Conservation (phyloP, 1,140 invertebrate genomes). For the Lucilia cuprina region DNA sequence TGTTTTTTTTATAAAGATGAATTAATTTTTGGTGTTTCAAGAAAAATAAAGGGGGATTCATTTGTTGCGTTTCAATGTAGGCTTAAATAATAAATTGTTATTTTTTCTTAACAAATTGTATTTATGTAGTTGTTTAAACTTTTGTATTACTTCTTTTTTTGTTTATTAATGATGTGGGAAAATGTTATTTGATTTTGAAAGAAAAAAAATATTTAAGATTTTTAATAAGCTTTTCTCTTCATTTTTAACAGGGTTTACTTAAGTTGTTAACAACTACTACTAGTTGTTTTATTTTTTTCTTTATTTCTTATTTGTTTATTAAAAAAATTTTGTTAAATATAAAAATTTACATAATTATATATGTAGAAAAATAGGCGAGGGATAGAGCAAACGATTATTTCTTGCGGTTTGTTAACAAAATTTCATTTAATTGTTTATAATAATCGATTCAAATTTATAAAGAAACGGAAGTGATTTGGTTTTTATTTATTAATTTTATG, state of each 20-base stretch:
- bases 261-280: too few relatives aligned
- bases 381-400: too few relatives aligned
- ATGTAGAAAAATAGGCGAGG: background rate
- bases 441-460: background rate
- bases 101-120: background rate
- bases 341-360: background rate
- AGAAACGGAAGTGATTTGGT: constrained; percentile 14
- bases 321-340: background rate
- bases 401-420: too few relatives aligned
- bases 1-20: background rate
- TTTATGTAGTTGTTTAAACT: background rate
- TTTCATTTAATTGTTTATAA: too few relatives aligned
- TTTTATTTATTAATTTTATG: background rate
- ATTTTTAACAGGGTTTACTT: background rate
- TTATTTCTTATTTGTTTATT: background rate
- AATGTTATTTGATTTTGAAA: background rate
- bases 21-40: background rate
- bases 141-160: background rate
- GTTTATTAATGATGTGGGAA: constrained; percentile 17
- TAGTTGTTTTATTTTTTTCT: background rate
- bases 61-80: background rate
- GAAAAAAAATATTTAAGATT: too few relatives aligned
- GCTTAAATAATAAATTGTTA: background rate
- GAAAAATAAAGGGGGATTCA: background rate
- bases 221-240: background rate